A percentile compares a stretch with the other conserved stretches of the same genome.
Conservation (phyloP, 2,888 invertebrate species). For the Bugula neritina region DNA sequence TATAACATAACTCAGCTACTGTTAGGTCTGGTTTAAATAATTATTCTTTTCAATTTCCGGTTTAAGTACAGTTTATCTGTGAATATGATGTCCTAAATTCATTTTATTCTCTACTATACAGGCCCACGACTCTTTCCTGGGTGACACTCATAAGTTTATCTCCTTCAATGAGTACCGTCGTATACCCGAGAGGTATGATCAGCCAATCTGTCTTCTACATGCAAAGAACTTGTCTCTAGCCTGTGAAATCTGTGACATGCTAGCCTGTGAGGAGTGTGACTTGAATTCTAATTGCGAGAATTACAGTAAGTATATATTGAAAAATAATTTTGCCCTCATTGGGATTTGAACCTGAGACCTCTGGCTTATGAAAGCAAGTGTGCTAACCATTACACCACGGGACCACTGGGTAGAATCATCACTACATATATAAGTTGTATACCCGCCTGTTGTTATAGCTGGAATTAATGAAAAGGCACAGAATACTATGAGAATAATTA, state of each 20-base stretch:
- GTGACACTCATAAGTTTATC: background rate
- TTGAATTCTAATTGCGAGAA: background rate
- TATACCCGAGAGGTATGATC: slow-evolving; percentile 1
- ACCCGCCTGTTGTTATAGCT: no score
- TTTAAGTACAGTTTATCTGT: background rate
- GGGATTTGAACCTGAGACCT: no score
- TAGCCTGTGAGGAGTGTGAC: slow-evolving; percentile 20
- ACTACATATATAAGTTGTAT: no score
- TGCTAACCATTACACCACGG: no score
- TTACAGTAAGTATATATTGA: background rate
- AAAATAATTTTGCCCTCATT: no score
- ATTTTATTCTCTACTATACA: background rate
- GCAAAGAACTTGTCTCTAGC: background rate
- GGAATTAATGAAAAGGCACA: no score
- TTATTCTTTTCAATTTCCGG: no score
- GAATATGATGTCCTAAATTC: background rate
- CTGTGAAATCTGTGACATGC: background rate
- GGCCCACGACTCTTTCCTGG: slow-evolving; percentile 3
- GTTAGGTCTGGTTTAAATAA: no score
- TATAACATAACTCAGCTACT: background rate
- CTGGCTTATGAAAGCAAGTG: no score
- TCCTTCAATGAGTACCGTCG: slow-evolving; percentile 4
- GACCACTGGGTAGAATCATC: no score
- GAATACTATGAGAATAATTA: no score
- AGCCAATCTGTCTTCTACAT: background rate